Evolutionary conservation across 2,113 vertebrate species (phyloP).

Genomic region (Anolis carolinensis): DNA sequence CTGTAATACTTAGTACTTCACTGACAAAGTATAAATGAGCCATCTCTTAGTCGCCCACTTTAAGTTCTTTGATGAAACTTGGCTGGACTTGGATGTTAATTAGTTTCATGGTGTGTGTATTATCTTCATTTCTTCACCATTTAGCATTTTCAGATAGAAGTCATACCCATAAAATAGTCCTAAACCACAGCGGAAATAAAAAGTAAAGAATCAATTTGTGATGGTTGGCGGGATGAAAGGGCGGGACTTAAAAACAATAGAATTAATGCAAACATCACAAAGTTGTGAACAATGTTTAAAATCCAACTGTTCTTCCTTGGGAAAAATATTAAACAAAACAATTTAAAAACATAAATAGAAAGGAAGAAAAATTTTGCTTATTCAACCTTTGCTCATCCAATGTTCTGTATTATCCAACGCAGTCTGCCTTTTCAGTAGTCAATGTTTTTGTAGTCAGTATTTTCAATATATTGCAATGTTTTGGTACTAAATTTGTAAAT

Average conservation of each 20-base stretch:
- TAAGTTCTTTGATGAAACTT: neutral
- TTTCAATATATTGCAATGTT: too few species aligned
- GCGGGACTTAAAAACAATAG: too few species aligned
- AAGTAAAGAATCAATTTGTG: too few species aligned
- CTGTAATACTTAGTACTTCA: neutral
- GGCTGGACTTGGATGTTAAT: too few species aligned
- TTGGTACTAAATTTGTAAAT: too few species aligned
- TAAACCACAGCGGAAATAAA: neutral
- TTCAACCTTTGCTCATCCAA: too few species aligned
- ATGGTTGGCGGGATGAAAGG: too few species aligned
- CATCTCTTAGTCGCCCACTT: neutral
- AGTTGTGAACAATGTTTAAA: neutral
- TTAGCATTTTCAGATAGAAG: neutral
- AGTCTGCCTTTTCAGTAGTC: too few species aligned
- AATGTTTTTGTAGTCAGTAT: too few species aligned
- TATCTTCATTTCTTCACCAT: neutral
- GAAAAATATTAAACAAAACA: neutral
- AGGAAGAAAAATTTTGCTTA: neutral
- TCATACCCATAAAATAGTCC: too few species aligned
- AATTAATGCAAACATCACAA: neutral
- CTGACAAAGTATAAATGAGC: neutral
- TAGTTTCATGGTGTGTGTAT: neutral
- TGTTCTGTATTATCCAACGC: too few species aligned
- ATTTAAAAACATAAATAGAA: neutral
- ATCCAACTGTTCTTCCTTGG: neutral